A percentile compares a stretch with the other conserved stretches of the same genome.
Evolutionary conservation across 2,888 invertebrate species (phyloP).

Genomic region (Pristionchus japonicus): DNA sequence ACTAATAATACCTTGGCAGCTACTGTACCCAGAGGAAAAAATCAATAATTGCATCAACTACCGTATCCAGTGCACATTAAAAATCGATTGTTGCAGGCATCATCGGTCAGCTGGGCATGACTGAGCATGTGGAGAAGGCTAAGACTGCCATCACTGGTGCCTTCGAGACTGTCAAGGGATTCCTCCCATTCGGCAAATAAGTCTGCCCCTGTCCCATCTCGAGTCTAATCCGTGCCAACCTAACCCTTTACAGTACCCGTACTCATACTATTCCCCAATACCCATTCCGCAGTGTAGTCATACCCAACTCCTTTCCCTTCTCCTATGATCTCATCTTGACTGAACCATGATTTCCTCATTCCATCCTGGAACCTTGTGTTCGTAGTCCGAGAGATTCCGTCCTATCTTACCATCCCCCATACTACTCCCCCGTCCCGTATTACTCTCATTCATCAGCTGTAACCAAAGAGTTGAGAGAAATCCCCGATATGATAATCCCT

Average conservation of each 20-base stretch:
- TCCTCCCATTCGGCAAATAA: slow-evolving; percentile 71
- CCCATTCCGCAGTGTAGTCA: slow-evolving; percentile 31
- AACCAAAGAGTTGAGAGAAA: slow-evolving; percentile 26
- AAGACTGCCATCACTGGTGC: slow-evolving; percentile 73
- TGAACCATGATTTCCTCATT: neutral
- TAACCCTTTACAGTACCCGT: neutral
- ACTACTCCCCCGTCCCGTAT: neutral
- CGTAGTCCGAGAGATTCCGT: neutral
- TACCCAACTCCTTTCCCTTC: neutral
- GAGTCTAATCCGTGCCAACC: neutral
- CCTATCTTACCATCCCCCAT: neutral
- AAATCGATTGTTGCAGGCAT: slow-evolving; percentile 50
- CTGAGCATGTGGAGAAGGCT: slow-evolving; percentile 75
- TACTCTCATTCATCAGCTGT: neutral
- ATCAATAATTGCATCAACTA: neutral
- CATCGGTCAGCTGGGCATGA: slow-evolving; percentile 74
- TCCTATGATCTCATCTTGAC: slow-evolving; percentile 12
- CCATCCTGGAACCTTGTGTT: neutral
- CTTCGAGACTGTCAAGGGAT: slow-evolving; percentile 73
- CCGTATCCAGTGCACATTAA: neutral
- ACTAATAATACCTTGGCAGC: too few relatives aligned
- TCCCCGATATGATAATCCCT: neutral
- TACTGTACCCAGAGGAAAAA: too few relatives aligned
- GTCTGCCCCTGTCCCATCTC: neutral
- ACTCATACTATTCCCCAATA: neutral